phyloP scores from a whole-genome alignment of 2,113 vertebrate species.

The Anser cygnoides region DNA sequence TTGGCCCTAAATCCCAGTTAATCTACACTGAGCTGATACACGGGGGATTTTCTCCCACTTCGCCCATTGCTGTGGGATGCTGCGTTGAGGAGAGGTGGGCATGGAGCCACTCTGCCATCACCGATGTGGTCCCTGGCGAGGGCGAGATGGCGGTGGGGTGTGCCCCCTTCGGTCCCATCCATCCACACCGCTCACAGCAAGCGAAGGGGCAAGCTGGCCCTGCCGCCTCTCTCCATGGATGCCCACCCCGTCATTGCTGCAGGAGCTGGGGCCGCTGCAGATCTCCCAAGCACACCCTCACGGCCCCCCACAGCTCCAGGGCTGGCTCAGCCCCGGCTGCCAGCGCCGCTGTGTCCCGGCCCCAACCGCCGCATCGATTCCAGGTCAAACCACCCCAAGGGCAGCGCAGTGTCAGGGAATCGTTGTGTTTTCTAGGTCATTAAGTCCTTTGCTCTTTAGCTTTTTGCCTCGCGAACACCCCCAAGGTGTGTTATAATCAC shows the following conservation, averaged over 20 bases:
- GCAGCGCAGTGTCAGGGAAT: background rate
- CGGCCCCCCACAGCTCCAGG: background rate
- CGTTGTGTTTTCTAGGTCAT: background rate
- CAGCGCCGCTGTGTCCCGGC: rapidly evolving
- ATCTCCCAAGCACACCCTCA: background rate
- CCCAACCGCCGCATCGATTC: background rate
- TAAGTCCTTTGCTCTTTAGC: background rate
- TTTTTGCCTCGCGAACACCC: background rate
- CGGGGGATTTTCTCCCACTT: background rate
- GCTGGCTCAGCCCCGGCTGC: background rate
- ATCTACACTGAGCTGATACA: background rate
- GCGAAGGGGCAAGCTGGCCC: background rate
- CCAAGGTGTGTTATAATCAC: slow-evolving; percentile 43
- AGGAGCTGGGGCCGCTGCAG: background rate
- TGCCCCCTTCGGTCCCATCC: background rate
- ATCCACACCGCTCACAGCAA: rapidly evolving
- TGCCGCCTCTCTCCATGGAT: background rate
- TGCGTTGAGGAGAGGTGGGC: background rate
- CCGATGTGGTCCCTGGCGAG: too few relatives aligned
- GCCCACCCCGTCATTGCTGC: too few relatives aligned
- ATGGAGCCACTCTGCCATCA: background rate
- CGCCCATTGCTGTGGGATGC: rapidly evolving
- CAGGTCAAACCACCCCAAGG: background rate
- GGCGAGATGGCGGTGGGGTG: background rate
- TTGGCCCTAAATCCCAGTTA: background rate